phyloP scores from a whole-genome alignment of 2,797 vertebrate genomes.

The Pterois miles region DNA sequence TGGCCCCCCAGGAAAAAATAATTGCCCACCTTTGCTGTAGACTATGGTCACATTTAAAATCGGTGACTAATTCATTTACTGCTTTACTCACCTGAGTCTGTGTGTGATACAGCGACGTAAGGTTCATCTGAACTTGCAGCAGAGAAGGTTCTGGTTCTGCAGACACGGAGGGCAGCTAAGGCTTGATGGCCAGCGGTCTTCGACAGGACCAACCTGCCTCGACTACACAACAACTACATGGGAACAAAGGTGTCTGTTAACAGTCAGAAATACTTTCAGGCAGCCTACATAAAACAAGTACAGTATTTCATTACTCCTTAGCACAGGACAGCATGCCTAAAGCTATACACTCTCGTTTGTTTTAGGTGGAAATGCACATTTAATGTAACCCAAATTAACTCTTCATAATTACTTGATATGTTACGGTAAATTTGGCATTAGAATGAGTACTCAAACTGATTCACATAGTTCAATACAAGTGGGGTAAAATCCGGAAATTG shows the following conservation, averaged over 20 bases:
- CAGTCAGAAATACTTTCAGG: background rate
- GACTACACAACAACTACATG: conserved; percentile 89
- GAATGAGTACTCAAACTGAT: background rate
- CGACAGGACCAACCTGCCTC: conserved; percentile 83
- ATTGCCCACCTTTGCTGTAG: too few species aligned
- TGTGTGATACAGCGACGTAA: conserved; percentile 84
- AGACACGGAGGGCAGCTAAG: conserved; percentile 81
- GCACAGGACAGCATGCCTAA: background rate
- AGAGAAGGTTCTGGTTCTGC: conserved; percentile 87
- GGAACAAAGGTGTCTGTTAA: background rate
- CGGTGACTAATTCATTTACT: too few species aligned
- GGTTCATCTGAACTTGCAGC: conserved; percentile 92
- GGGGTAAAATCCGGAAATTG: background rate
- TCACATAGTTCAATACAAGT: background rate
- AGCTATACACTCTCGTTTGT: background rate
- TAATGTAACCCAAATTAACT: background rate
- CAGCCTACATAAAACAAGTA: background rate
- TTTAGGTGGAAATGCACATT: background rate
- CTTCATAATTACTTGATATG: background rate
- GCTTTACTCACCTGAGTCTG: conserved; percentile 85
- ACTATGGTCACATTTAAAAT: too few species aligned
- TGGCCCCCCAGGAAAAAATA: too few species aligned
- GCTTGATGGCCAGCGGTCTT: conserved; percentile 84
- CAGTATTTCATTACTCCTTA: background rate
- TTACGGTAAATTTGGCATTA: background rate